phyloP scores from a whole-genome alignment of 2,113 vertebrate species.

The Sander vitreus region DNA sequence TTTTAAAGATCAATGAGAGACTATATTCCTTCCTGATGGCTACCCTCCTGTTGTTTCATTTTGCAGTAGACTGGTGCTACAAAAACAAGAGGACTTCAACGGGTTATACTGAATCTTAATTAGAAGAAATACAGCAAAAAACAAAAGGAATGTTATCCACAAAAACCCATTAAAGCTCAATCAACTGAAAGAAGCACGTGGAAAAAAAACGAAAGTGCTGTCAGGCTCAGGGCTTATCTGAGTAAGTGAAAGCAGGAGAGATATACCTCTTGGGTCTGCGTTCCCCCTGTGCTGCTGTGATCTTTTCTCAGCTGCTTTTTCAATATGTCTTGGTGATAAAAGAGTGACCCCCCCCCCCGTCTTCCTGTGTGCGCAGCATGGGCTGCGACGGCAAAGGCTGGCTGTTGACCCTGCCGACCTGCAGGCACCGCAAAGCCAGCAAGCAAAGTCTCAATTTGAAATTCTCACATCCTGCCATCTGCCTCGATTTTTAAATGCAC shows the following conservation, averaged over 20 bases:
- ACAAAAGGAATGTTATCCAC: slow-evolving; percentile 52
- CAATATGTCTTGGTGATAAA: slow-evolving; percentile 73
- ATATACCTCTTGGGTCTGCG: slow-evolving; percentile 52
- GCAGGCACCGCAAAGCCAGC: slow-evolving; percentile 47
- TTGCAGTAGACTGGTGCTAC: slow-evolving; percentile 13
- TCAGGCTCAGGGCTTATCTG: slow-evolving; percentile 66
- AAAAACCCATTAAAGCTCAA: slow-evolving; percentile 73
- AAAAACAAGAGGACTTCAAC: slow-evolving; percentile 49
- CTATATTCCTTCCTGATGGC: slow-evolving; percentile 51
- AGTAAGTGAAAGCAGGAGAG: slow-evolving; percentile 57
- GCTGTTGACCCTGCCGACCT: slow-evolving; percentile 71
- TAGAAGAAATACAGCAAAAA: slow-evolving; percentile 50
- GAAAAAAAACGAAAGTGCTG: slow-evolving; percentile 63
- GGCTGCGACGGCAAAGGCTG: slow-evolving; percentile 60
- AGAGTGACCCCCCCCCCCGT: slow-evolving; percentile 57
- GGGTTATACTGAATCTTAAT: slow-evolving; percentile 61
- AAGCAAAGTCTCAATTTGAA: slow-evolving; percentile 64
- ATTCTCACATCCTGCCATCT: slow-evolving; percentile 70
- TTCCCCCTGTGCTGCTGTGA: slow-evolving; percentile 54
- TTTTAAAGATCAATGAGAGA: slow-evolving; percentile 55
- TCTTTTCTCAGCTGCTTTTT: slow-evolving; percentile 69
- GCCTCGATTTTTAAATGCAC: slow-evolving; percentile 43
- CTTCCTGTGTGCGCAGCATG: slow-evolving; percentile 63
- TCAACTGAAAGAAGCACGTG: slow-evolving; percentile 66
- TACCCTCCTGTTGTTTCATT: slow-evolving; percentile 49